phyloP scores from a whole-genome alignment of 2,113 vertebrate species.

The Procavia capensis region DNA sequence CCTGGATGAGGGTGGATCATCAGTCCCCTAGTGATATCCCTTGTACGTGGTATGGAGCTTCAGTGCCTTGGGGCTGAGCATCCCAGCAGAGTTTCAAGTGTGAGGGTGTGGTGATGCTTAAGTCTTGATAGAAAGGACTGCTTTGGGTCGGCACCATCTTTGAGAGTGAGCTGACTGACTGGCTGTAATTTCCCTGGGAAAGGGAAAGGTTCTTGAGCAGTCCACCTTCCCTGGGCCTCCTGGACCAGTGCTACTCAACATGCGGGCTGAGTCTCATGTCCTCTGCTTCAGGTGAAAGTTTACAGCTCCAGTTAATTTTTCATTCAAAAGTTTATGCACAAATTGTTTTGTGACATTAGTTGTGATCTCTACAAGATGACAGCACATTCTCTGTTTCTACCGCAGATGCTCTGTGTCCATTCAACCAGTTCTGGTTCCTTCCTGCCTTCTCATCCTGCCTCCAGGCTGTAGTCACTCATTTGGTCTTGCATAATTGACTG shows the following conservation, averaged over 20 bases:
- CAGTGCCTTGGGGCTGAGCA: neutral
- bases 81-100: neutral
- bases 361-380: too few species aligned
- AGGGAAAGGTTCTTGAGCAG: neutral
- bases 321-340: too few species aligned
- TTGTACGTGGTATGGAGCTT: neutral
- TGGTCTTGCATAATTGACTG: too few species aligned
- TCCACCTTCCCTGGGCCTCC: neutral
- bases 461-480: too few species aligned
- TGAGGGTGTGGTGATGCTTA: neutral
- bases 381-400: neutral
- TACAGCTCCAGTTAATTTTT: too few species aligned
- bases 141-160: neutral
- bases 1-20: neutral
- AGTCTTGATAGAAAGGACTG: neutral
- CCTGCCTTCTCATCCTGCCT: too few species aligned
- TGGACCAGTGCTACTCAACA: neutral
- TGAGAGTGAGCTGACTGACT: neutral
- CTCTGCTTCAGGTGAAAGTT: too few species aligned
- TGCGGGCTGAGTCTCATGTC: neutral
- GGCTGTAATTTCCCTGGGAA: neutral
- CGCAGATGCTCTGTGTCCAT: too few species aligned
- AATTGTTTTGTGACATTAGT: too few species aligned
- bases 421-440: too few species aligned
- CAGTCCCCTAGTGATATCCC: neutral